Conservation (phyloP, 2,113 vertebrate genomes). For the Solenodon paradoxus region DNA sequence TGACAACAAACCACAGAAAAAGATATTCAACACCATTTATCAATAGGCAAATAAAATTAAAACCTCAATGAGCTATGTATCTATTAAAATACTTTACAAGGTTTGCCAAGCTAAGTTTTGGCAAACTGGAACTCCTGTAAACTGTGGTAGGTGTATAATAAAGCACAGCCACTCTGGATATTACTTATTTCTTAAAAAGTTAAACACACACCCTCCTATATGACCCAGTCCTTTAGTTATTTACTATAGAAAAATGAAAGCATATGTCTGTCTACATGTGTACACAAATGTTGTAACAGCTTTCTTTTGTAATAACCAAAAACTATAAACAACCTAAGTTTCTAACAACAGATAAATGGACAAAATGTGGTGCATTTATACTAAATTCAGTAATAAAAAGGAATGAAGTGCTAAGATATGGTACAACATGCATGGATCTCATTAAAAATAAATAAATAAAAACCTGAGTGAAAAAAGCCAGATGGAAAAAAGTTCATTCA, state of each 20-base stretch:
- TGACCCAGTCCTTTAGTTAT: background rate
- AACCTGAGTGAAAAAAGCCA: too few species aligned
- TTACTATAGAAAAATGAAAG: background rate
- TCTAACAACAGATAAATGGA: too few species aligned
- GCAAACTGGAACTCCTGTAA: background rate
- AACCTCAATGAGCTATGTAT: background rate
- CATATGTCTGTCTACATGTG: background rate
- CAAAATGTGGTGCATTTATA: too few species aligned
- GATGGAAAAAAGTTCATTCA: background rate
- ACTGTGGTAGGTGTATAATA: background rate
- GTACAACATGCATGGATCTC: background rate
- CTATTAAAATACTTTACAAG: background rate
- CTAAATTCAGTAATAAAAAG: background rate
- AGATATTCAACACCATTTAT: too few species aligned
- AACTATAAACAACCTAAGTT: too few species aligned
- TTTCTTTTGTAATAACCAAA: background rate
- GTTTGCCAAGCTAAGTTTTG: background rate
- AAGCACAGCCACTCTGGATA: background rate
- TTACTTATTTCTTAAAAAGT: background rate
- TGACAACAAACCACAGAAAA: background rate
- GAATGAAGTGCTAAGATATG: background rate
- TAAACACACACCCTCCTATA: background rate
- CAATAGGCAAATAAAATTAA: conserved; percentile 7
- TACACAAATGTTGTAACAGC: background rate
- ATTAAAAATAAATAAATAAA: background rate